A percentile compares a stretch with the other conserved stretches of the same genome.
phyloP scores from a whole-genome alignment of 1,140 invertebrate species.

The Drosophila repleta region DNA sequence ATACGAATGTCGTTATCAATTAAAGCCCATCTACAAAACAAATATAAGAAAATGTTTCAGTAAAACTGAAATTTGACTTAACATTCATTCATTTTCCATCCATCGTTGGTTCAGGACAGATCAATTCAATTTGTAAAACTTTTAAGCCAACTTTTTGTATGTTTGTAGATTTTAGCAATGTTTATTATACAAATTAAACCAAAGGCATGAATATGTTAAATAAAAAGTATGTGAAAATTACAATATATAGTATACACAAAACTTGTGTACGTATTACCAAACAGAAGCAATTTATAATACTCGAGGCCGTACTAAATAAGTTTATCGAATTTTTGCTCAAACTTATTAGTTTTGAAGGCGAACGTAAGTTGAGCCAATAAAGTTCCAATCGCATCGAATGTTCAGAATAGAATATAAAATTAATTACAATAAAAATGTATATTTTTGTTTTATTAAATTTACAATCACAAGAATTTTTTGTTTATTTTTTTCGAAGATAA shows the following conservation, averaged over 20 bases:
- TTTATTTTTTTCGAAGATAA: constrained; percentile 44
- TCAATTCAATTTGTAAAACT: constrained; percentile 22
- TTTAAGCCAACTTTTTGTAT: constrained; percentile 4
- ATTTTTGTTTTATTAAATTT: constrained; percentile 73
- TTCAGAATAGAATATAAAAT: constrained; percentile 45
- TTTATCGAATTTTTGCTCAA: constrained; percentile 46
- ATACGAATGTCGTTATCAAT: too few relatives aligned
- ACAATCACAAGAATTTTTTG: constrained; percentile 73
- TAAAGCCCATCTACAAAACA: too few relatives aligned
- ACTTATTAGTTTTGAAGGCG: constrained; percentile 27
- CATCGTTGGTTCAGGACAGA: background rate
- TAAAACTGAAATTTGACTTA: too few relatives aligned
- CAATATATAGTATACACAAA: constrained; percentile 49
- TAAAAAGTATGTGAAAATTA: constrained; percentile 40
- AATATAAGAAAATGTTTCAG: too few relatives aligned
- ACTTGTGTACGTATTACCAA: constrained; percentile 39
- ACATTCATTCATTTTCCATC: too few relatives aligned
- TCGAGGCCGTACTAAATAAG: constrained; percentile 48
- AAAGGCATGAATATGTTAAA: constrained; percentile 48
- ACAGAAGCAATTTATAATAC: constrained; percentile 59
- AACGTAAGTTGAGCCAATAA: constrained; percentile 40
- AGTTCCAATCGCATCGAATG: constrained; percentile 33
- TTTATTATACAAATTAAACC: constrained; percentile 67
- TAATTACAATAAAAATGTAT: constrained; percentile 70
- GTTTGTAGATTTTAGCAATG: constrained; percentile 45